Percentiles rank a stretch among this genome's conserved stretches.
Evolutionary conservation across 1,140 invertebrate genomes (phyloP).

Genomic region (Pseudomyrmex dendroicus): DNA sequence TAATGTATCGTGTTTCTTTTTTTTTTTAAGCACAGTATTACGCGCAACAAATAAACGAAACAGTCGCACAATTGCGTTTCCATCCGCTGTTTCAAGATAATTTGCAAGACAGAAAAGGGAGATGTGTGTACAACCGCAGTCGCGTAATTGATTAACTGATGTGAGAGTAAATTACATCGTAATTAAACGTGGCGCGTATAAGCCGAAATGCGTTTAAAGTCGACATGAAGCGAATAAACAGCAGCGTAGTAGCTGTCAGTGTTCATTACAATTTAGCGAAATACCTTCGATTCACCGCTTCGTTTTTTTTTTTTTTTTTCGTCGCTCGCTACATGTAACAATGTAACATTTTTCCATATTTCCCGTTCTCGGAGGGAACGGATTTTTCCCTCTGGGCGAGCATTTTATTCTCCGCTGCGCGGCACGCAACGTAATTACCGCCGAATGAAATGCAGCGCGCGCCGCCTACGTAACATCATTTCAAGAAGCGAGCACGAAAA

Average conservation of each 20-base stretch:
- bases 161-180: slow-evolving; percentile 6
- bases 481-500: slow-evolving; percentile 51
- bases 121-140: too few relatives aligned
- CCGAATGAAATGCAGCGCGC: slow-evolving; percentile 55
- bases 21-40: background rate
- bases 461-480: slow-evolving; percentile 45
- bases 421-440: slow-evolving; percentile 56
- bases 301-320: slow-evolving; percentile 32
- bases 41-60: background rate
- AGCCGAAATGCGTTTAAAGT: slow-evolving; percentile 38
- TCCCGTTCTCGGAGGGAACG: slow-evolving; percentile 36
- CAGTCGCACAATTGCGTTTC: background rate
- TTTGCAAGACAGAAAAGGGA: background rate
- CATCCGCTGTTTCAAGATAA: background rate
- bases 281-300: background rate
- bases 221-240: slow-evolving; percentile 19
- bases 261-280: slow-evolving; percentile 42
- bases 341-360: slow-evolving; percentile 58
- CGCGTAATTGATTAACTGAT: background rate
- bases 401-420: slow-evolving; percentile 51
- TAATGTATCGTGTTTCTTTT: background rate
- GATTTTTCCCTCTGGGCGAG: slow-evolving; percentile 47
- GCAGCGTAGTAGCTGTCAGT: background rate
- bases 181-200: background rate
- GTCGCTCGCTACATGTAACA: slow-evolving; percentile 38